A percentile compares a stretch with the other conserved stretches of the same genome.
Evolutionary conservation across 2,888 invertebrate species (phyloP).

Genomic region (Apeira syringaria): DNA sequence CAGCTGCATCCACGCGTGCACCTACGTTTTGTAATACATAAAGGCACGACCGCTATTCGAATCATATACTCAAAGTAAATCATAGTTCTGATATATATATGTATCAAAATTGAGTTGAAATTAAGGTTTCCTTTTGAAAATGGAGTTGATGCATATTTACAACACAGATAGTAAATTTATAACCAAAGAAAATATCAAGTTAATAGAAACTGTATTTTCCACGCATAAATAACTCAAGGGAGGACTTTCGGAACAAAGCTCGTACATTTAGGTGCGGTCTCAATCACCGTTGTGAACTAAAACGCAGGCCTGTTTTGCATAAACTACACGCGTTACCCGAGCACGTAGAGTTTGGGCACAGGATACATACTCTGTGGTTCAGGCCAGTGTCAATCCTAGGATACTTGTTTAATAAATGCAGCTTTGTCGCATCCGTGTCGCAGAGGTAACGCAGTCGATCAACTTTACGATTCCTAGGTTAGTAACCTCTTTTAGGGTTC

Average conservation of each 20-base stretch:
- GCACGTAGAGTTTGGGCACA: background rate
- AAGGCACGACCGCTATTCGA: too few relatives aligned
- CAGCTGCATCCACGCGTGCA: too few relatives aligned
- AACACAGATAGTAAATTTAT: too few relatives aligned
- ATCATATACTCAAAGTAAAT: too few relatives aligned
- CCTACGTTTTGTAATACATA: too few relatives aligned
- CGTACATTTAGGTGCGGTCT: background rate
- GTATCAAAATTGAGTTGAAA: too few relatives aligned
- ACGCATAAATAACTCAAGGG: background rate
- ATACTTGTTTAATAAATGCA: conserved; percentile 2
- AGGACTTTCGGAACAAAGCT: background rate
- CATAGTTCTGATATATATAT: too few relatives aligned
- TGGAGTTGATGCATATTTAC: too few relatives aligned
- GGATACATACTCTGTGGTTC: too few relatives aligned
- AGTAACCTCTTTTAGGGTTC: background rate
- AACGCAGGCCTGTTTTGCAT: background rate
- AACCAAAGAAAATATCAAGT: too few relatives aligned
- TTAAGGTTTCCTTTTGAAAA: too few relatives aligned
- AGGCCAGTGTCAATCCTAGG: background rate
- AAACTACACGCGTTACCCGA: background rate
- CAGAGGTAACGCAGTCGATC: conserved; percentile 7
- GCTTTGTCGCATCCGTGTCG: background rate
- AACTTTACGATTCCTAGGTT: background rate
- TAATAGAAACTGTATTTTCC: background rate
- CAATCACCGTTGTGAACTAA: conserved; percentile 2